Evolutionary conservation across 2,113 vertebrate genomes (phyloP), one percentile per base, ranked within the genome.

Genomic region (Paradoxurus hermaphroditus): DNA sequence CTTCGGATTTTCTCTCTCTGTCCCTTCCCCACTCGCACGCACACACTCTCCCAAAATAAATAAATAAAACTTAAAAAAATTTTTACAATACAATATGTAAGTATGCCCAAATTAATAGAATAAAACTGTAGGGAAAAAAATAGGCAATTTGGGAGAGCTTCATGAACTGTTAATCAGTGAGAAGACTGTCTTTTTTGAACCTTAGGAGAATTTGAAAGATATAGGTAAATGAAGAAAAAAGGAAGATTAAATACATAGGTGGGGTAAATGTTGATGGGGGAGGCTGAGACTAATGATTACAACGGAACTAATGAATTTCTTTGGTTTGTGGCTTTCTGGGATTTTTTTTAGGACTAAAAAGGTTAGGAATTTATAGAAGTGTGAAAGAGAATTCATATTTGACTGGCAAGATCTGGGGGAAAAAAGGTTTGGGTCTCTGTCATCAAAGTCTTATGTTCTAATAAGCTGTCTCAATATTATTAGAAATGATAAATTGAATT

Each of bases 401-500:
- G 70, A 23, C 39, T 9, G 70, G 67, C 4, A 81, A 93, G 39
- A 23, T 36, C 1, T 49, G 2, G 39, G 59, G 65, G 14, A 19
- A 19, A 92, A 91, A 77, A 39, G 7, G 53, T 79, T 79, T 78
- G 68, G 7, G 12, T 72, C 46, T 86, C 79, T 62, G 19, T 86
- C 59, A 44, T 72, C 51, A 90, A 44, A 29, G 9, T 90, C 34
- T 94, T 83, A 56, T 39, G 19, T 63, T 73, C 36, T 84, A 85
- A 19, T 41, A 87, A 41, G 5, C 0, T 70, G 56, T 89, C 29
- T 78, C 14, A 77, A 5, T 96, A 83, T 68, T 51, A 53, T 12
- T 12, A 86, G 9, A 72, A 91, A 86, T 67, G 7, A 10, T 2
- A 92, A 90, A 82, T 34, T 62, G 23, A 92, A 73, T 90, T 92